These are phyloP conservation scores for Corvus cornix DNA, from an alignment of 2,113 vertebrate species.

Conservation along the genomic window DNA sequence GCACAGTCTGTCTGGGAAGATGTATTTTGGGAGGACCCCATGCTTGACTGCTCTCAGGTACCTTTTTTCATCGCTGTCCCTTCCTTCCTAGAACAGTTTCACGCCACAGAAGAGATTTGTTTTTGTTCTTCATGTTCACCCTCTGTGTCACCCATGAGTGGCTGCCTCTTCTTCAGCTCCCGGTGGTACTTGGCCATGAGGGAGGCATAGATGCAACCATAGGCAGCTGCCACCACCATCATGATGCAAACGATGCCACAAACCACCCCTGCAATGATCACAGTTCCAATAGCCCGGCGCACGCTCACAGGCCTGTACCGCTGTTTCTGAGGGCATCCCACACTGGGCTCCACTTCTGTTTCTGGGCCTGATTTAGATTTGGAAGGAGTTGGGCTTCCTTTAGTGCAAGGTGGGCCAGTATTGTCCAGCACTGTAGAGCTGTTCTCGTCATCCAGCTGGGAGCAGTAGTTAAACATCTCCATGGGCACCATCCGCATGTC, in stretches of 20 bases:
- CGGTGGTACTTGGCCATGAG: slow-evolving; percentile 98
- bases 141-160: slow-evolving; percentile 94
- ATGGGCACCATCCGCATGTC: slow-evolving; percentile 94
- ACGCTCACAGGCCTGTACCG: slow-evolving; percentile 90
- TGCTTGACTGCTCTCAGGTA: slow-evolving; percentile 58
- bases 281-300: slow-evolving; percentile 93
- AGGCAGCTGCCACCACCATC: slow-evolving; percentile 98
- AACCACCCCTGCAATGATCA: slow-evolving; percentile 95
- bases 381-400: slow-evolving; percentile 69
- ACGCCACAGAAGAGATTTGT: slow-evolving; percentile 97
- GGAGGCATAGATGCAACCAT: slow-evolving; percentile 97
- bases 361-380: slow-evolving; percentile 70
- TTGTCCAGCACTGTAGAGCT: slow-evolving; percentile 76
- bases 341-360: slow-evolving; percentile 73
- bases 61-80: slow-evolving; percentile 43
- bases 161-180: slow-evolving; percentile 97
- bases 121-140: slow-evolving; percentile 91
- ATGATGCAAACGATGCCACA: slow-evolving; percentile 97
- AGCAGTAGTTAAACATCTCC: slow-evolving; percentile 99
- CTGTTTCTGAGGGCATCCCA: slow-evolving; percentile 80
- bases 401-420: slow-evolving; percentile 84
- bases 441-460: slow-evolving; percentile 91
- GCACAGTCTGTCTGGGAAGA: slow-evolving; percentile 60
- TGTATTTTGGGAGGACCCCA: slow-evolving; percentile 42
- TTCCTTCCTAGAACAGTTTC: slow-evolving; percentile 56